These are phyloP conservation scores for Aptenodytes forsteri DNA, from an alignment of 2,113 vertebrate species.

Conservation along the genomic window DNA sequence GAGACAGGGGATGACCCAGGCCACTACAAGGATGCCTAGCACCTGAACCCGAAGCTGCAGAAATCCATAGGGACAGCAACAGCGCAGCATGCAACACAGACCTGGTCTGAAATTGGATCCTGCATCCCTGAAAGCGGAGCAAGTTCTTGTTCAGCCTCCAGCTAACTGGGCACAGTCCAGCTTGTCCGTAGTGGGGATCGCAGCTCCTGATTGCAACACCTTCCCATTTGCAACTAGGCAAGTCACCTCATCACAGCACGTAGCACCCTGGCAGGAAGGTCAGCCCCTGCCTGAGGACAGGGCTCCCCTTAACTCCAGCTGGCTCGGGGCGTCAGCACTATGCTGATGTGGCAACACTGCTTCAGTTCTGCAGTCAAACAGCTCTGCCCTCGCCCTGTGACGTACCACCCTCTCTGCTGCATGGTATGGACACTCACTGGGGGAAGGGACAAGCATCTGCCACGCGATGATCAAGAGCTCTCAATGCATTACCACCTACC, in stretches of 20 bases:
- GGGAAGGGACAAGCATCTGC: not conserved
- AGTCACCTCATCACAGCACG: not conserved
- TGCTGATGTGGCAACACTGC: not conserved
- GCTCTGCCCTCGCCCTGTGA: not conserved
- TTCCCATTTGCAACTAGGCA: not conserved
- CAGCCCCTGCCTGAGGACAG: not conserved
- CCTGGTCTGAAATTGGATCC: not conserved
- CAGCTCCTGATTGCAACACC: not conserved
- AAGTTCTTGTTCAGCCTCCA: not conserved
- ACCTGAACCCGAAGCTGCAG: not conserved
- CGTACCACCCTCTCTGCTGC: not conserved
- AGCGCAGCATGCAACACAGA: not conserved
- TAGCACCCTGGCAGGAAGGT: not conserved
- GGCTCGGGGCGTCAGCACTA: not conserved
- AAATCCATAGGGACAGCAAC: not conserved
- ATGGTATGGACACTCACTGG: not conserved
- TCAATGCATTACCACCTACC: not conserved
- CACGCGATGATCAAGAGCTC: not conserved
- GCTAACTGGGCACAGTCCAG: not conserved
- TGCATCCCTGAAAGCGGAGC: fast-evolving
- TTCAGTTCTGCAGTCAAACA: not conserved
- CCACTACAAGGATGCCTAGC: not conserved
- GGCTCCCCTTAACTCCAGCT: not conserved
- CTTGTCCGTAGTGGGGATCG: not conserved
- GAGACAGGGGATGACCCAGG: not conserved